Conservation (phyloP, 2,797 vertebrate genomes). For the Paratrypauchen microcephalus region DNA sequence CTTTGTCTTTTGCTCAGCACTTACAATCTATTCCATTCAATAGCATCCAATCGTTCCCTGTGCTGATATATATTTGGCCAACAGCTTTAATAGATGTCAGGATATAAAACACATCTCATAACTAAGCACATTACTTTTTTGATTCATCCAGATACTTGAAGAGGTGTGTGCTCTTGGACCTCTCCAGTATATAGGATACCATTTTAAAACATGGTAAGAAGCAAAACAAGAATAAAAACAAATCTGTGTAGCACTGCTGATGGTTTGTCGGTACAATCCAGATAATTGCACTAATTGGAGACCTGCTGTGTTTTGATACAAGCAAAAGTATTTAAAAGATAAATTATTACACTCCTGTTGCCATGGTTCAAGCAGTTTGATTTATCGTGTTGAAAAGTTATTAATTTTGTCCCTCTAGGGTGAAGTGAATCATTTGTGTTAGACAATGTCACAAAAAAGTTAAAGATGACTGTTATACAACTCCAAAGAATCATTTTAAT, state of each 20-base stretch:
- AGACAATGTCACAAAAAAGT: background rate
- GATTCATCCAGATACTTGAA: background rate
- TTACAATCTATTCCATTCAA: conserved; percentile 1
- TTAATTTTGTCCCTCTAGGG: background rate
- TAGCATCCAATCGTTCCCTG: conserved; percentile 6
- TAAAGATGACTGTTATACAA: conserved; percentile 25
- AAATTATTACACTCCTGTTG: conserved; percentile 5
- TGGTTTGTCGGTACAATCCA: background rate
- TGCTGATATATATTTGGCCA: conserved; percentile 16
- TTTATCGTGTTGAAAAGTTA: background rate
- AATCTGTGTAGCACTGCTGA: background rate
- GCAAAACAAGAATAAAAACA: background rate
- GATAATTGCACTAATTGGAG: conserved; percentile 31
- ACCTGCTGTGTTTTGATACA: conserved; percentile 17
- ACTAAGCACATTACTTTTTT: conserved; percentile 16
- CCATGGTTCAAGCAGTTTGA: background rate
- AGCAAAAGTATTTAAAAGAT: conserved; percentile 15
- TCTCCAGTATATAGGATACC: conserved; percentile 32
- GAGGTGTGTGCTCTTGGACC: conserved; percentile 16
- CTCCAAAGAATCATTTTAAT: conserved; percentile 39
- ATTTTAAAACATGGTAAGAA: conserved; percentile 4
- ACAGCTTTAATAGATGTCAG: conserved; percentile 24
- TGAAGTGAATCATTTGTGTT: background rate
- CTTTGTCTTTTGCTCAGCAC: background rate
- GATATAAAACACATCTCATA: conserved; percentile 24